Evolutionary conservation across 2,113 vertebrate genomes (phyloP).

Genomic region (Rhabdornis inornatus): DNA sequence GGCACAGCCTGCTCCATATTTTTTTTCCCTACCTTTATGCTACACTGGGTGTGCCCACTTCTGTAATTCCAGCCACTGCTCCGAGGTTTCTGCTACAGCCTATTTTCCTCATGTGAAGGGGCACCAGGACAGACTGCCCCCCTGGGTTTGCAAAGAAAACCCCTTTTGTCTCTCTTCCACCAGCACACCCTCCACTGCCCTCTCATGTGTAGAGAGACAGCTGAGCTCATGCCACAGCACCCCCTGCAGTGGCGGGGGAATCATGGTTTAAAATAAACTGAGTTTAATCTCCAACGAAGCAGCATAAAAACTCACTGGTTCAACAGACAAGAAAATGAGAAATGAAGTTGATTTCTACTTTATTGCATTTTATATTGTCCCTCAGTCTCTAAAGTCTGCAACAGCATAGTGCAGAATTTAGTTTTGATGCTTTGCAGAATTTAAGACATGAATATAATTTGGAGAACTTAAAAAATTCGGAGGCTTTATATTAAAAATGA

Average conservation of each 20-base stretch:
- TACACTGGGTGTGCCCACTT: accelerated
- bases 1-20: not conserved
- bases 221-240: not conserved
- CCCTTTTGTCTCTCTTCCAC: no score
- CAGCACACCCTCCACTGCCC: accelerated
- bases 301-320: not conserved
- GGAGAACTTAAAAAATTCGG: not conserved
- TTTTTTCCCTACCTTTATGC: not conserved
- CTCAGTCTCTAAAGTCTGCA: not conserved
- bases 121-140: accelerated
- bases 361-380: not conserved
- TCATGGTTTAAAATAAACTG: not conserved
- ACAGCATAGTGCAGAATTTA: not conserved
- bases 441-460: not conserved
- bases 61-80: not conserved
- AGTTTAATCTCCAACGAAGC: not conserved
- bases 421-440: not conserved
- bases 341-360: not conserved
- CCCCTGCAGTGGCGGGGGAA: not conserved
- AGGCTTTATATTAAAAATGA: not conserved
- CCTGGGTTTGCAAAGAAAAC: accelerated
- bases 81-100: not conserved
- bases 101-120: no score
- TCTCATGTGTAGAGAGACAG: accelerated
- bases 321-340: not conserved